Evolutionary conservation across 2,113 vertebrate genomes (phyloP), one percentile per base, ranked within the genome.

Genomic region (Erinaceus europaeus): DNA sequence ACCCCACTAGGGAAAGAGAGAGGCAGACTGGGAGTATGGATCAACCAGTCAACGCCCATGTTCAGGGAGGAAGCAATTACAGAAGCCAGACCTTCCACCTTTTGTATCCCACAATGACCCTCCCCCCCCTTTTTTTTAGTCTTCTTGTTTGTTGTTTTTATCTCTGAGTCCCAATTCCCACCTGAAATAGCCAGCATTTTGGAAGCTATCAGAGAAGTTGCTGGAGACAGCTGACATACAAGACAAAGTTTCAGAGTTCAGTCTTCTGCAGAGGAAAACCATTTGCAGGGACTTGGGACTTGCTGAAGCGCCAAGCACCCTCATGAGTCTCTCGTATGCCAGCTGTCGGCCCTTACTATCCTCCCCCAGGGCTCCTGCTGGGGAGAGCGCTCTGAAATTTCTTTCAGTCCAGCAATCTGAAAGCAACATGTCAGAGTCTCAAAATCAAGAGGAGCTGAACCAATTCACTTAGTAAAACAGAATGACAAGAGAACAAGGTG

Each of bases 271-370:
- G 59, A 48, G 10, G 25, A 53, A 69, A 53, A 68, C 57, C n/a
- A 32, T 38, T 29, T 36, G 78, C 36, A 29, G 67, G 55, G 50
- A 4, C 25, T 52, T 50, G 59, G 25, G 55, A 10, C 44, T 34
- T 11, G 3, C 18, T 3, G 7, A 34, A 21, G 59, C 71, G 84
- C 32, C 11, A 0, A 0, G 32, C 67, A 34, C 64, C 38, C 0
- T 0, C 32, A 15, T 7, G 5, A 11, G 55, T 62, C 61, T 76
- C 68, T 77, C 57, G 44, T 67, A 81, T 50, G 55, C 87, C 92
- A 94, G 87, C 91, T 93, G 87, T 93, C 82, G 61, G 53, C 20
- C 32, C 5, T n/a, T n/a, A n/a, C n/a, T n/a, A n/a, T n/a, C n/a
- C n/a, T n/a, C n/a, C n/a, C n/a, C n/a, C 0, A 5, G 4, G 23